Conservation (phyloP, 2,888 invertebrate genomes). For the Athripsodes cinereus region DNA sequence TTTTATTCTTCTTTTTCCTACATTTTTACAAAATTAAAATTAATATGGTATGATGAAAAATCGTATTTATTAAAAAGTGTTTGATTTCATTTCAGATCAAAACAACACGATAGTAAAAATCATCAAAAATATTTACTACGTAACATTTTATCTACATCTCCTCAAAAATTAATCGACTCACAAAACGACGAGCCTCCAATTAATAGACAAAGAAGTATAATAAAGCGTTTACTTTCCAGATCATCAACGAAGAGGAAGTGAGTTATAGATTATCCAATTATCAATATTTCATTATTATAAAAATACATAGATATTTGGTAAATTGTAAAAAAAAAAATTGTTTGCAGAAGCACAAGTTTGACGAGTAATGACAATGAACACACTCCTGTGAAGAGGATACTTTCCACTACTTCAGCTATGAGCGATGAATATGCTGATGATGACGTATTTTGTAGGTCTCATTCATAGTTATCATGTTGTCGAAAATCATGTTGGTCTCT, state of each 20-base stretch:
- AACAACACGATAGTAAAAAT: conserved; percentile 11
- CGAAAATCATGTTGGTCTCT: no score
- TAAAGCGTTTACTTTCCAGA: conserved; percentile 22
- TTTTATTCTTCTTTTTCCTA: no score
- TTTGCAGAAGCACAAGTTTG: conserved; percentile 1
- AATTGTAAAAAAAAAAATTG: no score
- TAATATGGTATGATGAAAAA: no score
- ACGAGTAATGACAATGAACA: conserved; percentile 31
- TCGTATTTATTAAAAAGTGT: no score
- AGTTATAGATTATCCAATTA: not conserved
- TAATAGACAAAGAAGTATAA: conserved; percentile 21
- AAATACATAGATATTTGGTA: no score
- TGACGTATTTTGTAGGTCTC: conserved; percentile 32
- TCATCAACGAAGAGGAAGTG: conserved; percentile 18
- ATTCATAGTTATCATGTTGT: not conserved
- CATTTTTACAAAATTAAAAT: no score
- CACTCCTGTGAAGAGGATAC: conserved; percentile 34
- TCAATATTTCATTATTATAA: no score
- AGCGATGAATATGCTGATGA: conserved; percentile 40
- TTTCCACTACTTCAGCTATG: conserved; percentile 39
- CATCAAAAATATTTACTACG: conserved; percentile 20
- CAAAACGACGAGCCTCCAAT: conserved; percentile 16
- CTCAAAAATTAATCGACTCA: conserved; percentile 16
- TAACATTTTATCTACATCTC: conserved; percentile 18
- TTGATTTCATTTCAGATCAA: not conserved